Percentiles rank a stretch among this genome's conserved stretches.
Conservation (phyloP, 1,140 invertebrate species). For the Zaprionus camerounensis region DNA sequence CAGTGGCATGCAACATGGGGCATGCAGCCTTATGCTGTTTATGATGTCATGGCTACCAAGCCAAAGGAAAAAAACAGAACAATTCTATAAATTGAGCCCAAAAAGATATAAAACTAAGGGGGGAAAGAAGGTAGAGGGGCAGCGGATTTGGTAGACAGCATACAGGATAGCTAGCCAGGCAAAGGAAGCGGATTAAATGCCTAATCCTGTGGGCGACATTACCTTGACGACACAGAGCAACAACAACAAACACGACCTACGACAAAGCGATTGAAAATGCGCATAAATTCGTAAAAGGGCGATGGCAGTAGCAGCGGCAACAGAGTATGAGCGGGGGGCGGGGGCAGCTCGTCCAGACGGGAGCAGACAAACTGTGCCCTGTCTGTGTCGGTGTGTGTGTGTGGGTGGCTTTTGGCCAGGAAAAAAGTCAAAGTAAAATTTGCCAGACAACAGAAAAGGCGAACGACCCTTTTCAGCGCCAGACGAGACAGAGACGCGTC, state of each 20-base stretch:
- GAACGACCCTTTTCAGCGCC: constrained; percentile 82
- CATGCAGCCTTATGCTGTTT: constrained; percentile 12
- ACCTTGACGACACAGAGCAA: constrained; percentile 71
- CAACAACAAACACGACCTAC: constrained; percentile 79
- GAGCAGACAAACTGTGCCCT: constrained; percentile 14
- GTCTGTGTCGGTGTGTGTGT: constrained; percentile 4
- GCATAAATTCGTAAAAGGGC: constrained; percentile 64
- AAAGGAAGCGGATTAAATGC: constrained; percentile 22
- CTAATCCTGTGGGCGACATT: constrained; percentile 77
- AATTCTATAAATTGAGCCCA: background rate
- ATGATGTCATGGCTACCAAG: constrained; percentile 68
- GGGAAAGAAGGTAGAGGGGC: background rate
- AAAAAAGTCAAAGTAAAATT: constrained; percentile 72
- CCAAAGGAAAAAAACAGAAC: background rate
- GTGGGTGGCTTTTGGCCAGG: constrained; percentile 21
- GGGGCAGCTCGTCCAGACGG: constrained; percentile 22
- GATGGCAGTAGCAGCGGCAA: constrained; percentile 13
- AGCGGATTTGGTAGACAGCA: background rate
- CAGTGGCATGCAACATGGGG: constrained; percentile 21
- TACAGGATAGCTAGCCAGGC: background rate
- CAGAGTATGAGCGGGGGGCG: constrained; percentile 15
- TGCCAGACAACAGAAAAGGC: constrained; percentile 82
- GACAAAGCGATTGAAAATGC: constrained; percentile 82
- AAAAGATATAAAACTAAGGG: background rate
- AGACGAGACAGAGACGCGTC: constrained; percentile 54